phyloP scores from a whole-genome alignment of 2,888 invertebrate genomes.

The Nemurella pictetii region DNA sequence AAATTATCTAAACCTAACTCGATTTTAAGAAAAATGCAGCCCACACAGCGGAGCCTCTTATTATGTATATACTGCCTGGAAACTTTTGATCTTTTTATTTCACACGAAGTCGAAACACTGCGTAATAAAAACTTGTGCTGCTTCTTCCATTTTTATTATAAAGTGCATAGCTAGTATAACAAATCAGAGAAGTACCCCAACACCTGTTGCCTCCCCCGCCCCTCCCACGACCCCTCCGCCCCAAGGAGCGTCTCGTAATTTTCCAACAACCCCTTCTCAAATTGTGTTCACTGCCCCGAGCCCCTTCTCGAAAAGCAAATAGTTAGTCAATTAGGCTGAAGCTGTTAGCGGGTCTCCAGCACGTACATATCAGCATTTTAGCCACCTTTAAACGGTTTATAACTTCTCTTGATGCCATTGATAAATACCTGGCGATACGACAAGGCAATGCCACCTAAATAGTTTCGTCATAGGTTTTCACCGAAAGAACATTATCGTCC shows the following conservation, averaged over 20 bases:
- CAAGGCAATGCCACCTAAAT: no score
- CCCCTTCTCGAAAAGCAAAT: constrained; percentile 20
- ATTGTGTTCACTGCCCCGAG: constrained; percentile 19
- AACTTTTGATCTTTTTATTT: background rate
- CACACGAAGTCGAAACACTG: background rate
- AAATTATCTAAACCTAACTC: background rate
- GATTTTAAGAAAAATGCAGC: background rate
- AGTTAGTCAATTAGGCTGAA: constrained; percentile 29
- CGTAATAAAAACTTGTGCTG: constrained; percentile 2
- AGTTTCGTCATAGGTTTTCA: no score
- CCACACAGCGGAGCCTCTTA: background rate
- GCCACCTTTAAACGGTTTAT: background rate
- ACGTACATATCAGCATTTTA: constrained; percentile 15
- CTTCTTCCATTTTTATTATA: constrained; percentile 16
- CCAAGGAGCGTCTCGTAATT: constrained; percentile 22
- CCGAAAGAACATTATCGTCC: background rate
- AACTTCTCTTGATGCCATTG: background rate
- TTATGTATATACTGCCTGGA: background rate
- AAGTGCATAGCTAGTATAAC: constrained; percentile 4
- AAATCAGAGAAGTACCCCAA: constrained; percentile 21
- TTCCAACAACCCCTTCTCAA: constrained; percentile 16
- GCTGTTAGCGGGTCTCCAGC: background rate
- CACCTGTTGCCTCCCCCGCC: constrained; percentile 24
- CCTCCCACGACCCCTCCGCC: background rate
- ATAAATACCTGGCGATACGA: background rate